phyloP scores from a whole-genome alignment of 2,888 invertebrate genomes.

The Arctia plantaginis region DNA sequence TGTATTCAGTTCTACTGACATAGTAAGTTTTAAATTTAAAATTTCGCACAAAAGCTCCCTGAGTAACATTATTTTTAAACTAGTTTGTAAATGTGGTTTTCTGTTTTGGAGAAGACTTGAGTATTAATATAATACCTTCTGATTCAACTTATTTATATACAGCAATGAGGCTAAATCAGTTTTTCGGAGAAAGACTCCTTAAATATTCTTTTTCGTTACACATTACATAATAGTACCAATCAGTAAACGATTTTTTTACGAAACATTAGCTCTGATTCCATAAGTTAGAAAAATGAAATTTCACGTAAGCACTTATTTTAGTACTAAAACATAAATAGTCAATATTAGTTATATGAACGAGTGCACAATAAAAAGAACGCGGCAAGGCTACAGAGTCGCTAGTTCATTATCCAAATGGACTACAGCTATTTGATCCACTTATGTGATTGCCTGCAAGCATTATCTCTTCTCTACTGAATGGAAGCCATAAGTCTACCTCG shows the following conservation, averaged over 20 bases:
- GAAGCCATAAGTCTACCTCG: constrained; percentile 85
- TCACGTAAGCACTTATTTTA: constrained; percentile 1
- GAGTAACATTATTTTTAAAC: neutral
- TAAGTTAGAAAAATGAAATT: constrained; percentile 1
- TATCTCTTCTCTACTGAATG: constrained; percentile 84
- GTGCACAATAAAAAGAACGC: constrained; percentile 75
- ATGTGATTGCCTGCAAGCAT: constrained; percentile 86
- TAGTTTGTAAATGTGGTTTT: neutral
- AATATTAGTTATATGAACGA: constrained; percentile 67
- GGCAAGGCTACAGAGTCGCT: constrained; percentile 75
- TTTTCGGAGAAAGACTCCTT: neutral
- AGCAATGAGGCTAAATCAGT: neutral
- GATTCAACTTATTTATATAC: neutral
- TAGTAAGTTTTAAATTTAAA: neutral
- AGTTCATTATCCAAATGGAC: constrained; percentile 87
- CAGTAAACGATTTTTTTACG: neutral
- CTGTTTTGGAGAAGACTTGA: neutral
- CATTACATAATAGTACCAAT: neutral
- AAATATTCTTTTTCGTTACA: neutral
- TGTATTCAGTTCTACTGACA: neutral
- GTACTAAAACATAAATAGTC: constrained; percentile 47
- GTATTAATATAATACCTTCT: neutral
- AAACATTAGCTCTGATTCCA: neutral
- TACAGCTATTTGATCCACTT: constrained; percentile 87
- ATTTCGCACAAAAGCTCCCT: neutral